Conservation (phyloP, 1,140 invertebrate species). For the Pseudachorutes palmiensis region DNA sequence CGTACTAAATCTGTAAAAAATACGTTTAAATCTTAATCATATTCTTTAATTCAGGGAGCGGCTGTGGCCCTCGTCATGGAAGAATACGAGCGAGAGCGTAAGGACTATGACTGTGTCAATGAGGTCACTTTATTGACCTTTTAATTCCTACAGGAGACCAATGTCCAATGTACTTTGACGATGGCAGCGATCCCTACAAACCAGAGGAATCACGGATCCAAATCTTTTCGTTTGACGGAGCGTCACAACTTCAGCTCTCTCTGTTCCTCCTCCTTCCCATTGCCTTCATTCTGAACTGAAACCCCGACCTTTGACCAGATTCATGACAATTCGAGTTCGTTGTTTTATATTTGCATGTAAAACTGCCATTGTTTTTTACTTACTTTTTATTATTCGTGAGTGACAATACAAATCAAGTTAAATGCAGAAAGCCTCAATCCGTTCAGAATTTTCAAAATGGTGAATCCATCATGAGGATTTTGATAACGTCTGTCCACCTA, state of each 20-base stretch:
- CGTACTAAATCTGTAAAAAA: too few relatives aligned
- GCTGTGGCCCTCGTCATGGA: conserved; percentile 79
- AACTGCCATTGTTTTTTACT: too few relatives aligned
- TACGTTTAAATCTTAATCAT: too few relatives aligned
- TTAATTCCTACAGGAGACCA: conserved; percentile 59
- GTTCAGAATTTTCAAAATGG: not conserved
- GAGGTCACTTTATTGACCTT: conserved; percentile 13
- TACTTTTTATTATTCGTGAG: too few relatives aligned
- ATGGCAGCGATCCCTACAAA: conserved; percentile 77
- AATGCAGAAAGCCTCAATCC: too few relatives aligned
- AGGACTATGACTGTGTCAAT: conserved; percentile 42
- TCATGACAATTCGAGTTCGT: not conserved
- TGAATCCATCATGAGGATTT: not conserved
- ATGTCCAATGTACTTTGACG: conserved; percentile 90
- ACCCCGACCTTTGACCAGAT: not conserved
- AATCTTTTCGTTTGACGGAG: conserved; percentile 14
- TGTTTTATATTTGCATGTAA: not conserved
- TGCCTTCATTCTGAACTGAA: not conserved
- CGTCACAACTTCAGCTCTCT: not conserved
- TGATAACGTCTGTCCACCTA: not conserved
- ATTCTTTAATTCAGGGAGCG: too few relatives aligned
- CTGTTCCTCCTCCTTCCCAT: not conserved
- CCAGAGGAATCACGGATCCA: conserved; percentile 49
- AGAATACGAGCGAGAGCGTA: conserved; percentile 83
- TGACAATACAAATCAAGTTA: too few relatives aligned